Base-by-base conservation (phyloP, 2,888 invertebrate genomes). In the Hirtodrosophila alboralis region DNA sequence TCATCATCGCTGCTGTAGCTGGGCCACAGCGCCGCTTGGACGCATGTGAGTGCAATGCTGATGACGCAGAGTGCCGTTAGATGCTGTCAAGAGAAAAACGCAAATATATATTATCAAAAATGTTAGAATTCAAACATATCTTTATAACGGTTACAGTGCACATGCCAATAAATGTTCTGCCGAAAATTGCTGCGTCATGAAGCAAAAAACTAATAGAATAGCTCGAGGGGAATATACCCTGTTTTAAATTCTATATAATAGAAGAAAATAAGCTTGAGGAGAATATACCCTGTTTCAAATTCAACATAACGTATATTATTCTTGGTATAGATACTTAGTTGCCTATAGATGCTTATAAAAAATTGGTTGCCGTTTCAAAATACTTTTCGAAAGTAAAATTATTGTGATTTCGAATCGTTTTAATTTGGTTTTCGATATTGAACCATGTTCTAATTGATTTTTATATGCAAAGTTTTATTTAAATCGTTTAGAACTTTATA, bases 1-100 rank as follows among this genome's bases (percentile, higher is more conserved):
- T 63, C 75, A 36, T 74, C 81, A 7, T 87, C 92, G 66, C 58
- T 75, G 61, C 76, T 86, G 57, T 84, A 88, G 64, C 78, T 88
- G 59, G 90, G 86, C 90, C 90, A 90, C 47, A 90, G 51, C 26
- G 90, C 87, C 44, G 89, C 88, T 40, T 77, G 64, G 57, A 83
- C 62, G 81, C 77, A 65, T 79, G 87, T 71, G 80, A 80, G 60
- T 84, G 75, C 74, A 77, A 72, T 73, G 80, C 80, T 75, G 75
- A 81, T 76, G 75, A 90, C 72, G 69, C 89, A 83, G 79, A 90
- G 69, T 57, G 86, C 86, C 77, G 88, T 84, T 75, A 89, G 61
- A 47, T 87, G 81, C 89, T 90, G 78, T 49, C 74, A 60, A 54
- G 14, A 54, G 44, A 60, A 18, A 36, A 45, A 61, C 56, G 30